Evolutionary conservation across 2,888 invertebrate species (phyloP), one percentile per base, ranked within the genome.

Genomic region (Campopleginae sp.): DNA sequence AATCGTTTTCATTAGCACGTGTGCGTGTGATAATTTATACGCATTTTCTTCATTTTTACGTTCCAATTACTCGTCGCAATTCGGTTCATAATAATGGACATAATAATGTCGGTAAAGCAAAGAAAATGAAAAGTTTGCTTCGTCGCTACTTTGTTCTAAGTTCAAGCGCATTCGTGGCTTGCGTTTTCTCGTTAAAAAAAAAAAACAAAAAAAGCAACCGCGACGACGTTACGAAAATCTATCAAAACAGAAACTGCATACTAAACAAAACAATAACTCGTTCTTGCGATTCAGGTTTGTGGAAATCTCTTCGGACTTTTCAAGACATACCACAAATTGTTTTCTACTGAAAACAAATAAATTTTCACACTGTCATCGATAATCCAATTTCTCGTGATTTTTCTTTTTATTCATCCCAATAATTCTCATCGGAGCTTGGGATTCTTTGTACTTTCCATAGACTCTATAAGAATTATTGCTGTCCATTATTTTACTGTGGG

Each of bases 21-120:
- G 19, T 71, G 17, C 12, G 10, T 44, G 38, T 33, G 61, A 63
- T 23, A 48, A 48, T 79, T 71, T 19, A 46, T 14, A 19, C 31
- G 19, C 7, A 38, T 61, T 23, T 38, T 23, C 23, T 44, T 19
- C 71, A 79, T 46, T 61, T 38, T 71, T 23, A 58, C 31, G 44
- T 54, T 27, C 0, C 5, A 10, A 54, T 23, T 23, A 23, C 12
- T 7, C 12, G 23, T 54, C 12, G 23, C 12, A 23, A 54, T 54
- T 23, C 4, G 23, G 3, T 23, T 54, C 12, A 23, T 54, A 4
- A 2, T 48, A n/a, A 12, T 8, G 12, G 0, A 12, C 44, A 14
- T 12, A 8, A 46, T n/a, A 12, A 51, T 51, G 0, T 51, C n/a
- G 7, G 5, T 38, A 38, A 38, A 38, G 38, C 38, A 38, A 38